Evolutionary conservation across 2,888 invertebrate genomes (phyloP).

Genomic region (Drosophila vallismaia): DNA sequence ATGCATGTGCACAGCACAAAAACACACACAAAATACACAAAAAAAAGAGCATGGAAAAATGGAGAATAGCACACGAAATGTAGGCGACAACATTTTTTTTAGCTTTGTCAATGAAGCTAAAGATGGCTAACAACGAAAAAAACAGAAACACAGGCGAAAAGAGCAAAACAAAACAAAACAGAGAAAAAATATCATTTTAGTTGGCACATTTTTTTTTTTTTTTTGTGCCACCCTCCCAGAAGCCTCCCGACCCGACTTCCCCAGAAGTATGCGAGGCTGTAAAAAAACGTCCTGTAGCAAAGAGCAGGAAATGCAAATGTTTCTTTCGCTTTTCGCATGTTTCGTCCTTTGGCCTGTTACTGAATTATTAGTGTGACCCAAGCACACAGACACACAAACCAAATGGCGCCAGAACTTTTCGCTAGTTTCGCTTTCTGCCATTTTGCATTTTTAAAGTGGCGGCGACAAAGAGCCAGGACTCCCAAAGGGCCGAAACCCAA

Average conservation of each 20-base stretch:
- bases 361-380: slow-evolving; percentile 74
- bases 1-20: slow-evolving; percentile 64
- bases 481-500: neutral
- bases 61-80: slow-evolving; percentile 41
- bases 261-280: slow-evolving; percentile 59
- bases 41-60: slow-evolving; percentile 3
- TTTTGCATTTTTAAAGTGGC: slow-evolving; percentile 72
- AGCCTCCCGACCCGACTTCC: slow-evolving; percentile 65
- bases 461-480: slow-evolving; percentile 36
- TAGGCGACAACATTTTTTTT: slow-evolving; percentile 51
- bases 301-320: slow-evolving; percentile 75
- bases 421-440: slow-evolving; percentile 64
- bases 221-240: slow-evolving; percentile 48
- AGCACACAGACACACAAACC: slow-evolving; percentile 33
- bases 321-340: slow-evolving; percentile 68
- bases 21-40: slow-evolving; percentile 17
- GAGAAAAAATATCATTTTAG: slow-evolving; percentile 63
- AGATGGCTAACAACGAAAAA: slow-evolving; percentile 33
- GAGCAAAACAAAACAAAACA: slow-evolving; percentile 47
- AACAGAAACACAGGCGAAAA: slow-evolving; percentile 9
- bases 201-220: slow-evolving; percentile 63
- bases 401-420: slow-evolving; percentile 59
- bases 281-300: slow-evolving; percentile 38
- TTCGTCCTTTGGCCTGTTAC: slow-evolving; percentile 69
- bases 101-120: slow-evolving; percentile 61